These are phyloP conservation scores for Fragum fragum DNA, from an alignment of 2,888 invertebrate species.

Conservation along the genomic window DNA sequence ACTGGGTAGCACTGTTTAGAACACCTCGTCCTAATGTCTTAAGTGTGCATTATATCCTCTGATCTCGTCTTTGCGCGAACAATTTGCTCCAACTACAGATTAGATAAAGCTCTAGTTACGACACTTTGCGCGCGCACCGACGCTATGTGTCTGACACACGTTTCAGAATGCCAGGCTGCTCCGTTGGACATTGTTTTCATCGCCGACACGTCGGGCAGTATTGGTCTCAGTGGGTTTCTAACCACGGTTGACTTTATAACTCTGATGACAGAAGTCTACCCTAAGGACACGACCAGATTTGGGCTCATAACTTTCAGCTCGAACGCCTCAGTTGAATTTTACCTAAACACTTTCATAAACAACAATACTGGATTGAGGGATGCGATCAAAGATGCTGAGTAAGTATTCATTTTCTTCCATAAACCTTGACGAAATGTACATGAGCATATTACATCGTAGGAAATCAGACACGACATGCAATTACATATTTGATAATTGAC, in stretches of 20 bases:
- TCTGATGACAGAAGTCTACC: constrained; percentile 23
- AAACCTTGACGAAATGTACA: too few species aligned
- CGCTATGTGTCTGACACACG: too few species aligned
- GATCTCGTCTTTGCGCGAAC: too few species aligned
- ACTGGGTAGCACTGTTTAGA: too few species aligned
- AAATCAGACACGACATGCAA: too few species aligned
- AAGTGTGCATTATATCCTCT: too few species aligned
- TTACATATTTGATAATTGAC: too few species aligned
- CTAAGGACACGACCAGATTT: constrained; percentile 34
- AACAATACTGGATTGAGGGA: constrained; percentile 26
- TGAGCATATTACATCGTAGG: too few species aligned
- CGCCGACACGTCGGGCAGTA: constrained; percentile 47
- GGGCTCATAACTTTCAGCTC: constrained; percentile 39
- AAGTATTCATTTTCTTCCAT: background rate
- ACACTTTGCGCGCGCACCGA: too few species aligned
- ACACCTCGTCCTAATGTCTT: too few species aligned
- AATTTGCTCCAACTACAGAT: too few species aligned
- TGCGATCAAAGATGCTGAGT: constrained; percentile 20
- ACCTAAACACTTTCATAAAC: constrained; percentile 35
- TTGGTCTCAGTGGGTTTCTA: constrained; percentile 25
- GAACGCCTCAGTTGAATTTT: constrained; percentile 17
- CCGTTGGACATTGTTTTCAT: constrained; percentile 47
- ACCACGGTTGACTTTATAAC: constrained; percentile 17
- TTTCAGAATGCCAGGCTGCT: constrained; percentile 38
- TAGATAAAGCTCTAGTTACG: too few species aligned